Base-by-base conservation (phyloP, 2,113 vertebrate species). In the Pelobates fuscus region DNA sequence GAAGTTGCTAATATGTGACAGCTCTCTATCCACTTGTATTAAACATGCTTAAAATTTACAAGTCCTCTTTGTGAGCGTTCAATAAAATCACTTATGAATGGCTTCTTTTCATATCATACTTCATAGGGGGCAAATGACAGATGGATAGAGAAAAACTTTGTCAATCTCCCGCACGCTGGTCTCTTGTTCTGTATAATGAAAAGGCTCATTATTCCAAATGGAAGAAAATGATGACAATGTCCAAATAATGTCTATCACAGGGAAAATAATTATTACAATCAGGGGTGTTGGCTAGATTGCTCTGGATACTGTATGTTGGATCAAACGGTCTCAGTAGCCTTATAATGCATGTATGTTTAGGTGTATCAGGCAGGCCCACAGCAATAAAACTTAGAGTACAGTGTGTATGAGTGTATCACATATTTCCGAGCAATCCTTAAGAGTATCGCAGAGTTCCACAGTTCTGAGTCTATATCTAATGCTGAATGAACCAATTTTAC, bases 1-100 rank as follows among this genome's bases (percentile, higher is more conserved):
- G 70, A 72, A 72, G 70, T 72, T 72, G 70, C 59, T 63, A 72
- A 72, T 63, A 63, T 72, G 60, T 72, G 70, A 72, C 59, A 63
- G 59, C 44, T 63, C 70, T 24, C 24, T 64, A 72, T 37, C 70
- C 60, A 63, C 60, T 72, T 72, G 59, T 54, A 72, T 72, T 72
- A 72, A 30, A 63, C 70, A 10, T 8, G 20, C 59, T 63, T 72
- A 63, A 72, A 72, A 72, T 72, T 37, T 72, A 25, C 70, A 64
- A 32, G 59, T 52, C 70, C 44, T 30, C 59, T 29, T 71, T 71
- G 43, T 52, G 60, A 37, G 59, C 27, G 26, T 43, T 72, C 70
- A 72, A 72, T 72, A 72, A 37, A 63, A 63, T 59, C 52, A 49
- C 20, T 37, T 72, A 72, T 72, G 58, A 63, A 63, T 63, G 60